Evolutionary conservation across 1,140 invertebrate genomes (phyloP), one percentile per base, ranked within the genome.

Genomic region (Campoletis sonorensis): DNA sequence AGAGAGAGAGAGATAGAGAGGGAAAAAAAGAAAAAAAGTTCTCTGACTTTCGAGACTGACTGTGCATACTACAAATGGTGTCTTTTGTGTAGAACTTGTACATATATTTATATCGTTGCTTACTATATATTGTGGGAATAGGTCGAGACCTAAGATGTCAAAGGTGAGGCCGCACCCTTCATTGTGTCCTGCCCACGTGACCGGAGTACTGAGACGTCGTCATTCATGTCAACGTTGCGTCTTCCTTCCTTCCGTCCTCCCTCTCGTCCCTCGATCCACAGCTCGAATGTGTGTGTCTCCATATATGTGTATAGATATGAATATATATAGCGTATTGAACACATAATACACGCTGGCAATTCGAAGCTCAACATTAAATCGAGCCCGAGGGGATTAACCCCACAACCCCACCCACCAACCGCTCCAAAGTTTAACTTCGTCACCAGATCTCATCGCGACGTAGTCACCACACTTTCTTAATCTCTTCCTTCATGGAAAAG

Each of bases 171-270:
- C 90, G 89, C 90, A 90, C 90, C 90, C 89, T 88, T 89, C 89
- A 91, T 91, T 91, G 90, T 91, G 86, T 90, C 88, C 88, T 89
- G 87, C 90, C 90, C 90, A 91, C 90, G 89, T 90, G 89, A 91
- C 87, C 88, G 85, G 86, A 85, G 87, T 89, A 87, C 89, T 7
- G 75, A 77, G 75, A 61, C 88, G 88, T 89, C 89, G 89, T 91
- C 90, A 90, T 90, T 90, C 89, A 88, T 89, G 87, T 89, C 87
- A 87, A 84, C 84, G 81, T 85, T 78, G 67, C 84, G 78, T 49
- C 67, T 26, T 45, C 21, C 33, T 67, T 68, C 75, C 72, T 70
- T 37, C 77, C 26, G 78, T 37, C 72, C 78, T 75, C 67, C 78
- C n/a, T 33, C 11, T 54, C 49, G 51, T 37, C 26, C 30, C 67